A percentile compares a stretch with the other conserved stretches of the same genome.
Evolutionary conservation across 2,113 vertebrate genomes (phyloP).

Genomic region (Diadophis punctatus): DNA sequence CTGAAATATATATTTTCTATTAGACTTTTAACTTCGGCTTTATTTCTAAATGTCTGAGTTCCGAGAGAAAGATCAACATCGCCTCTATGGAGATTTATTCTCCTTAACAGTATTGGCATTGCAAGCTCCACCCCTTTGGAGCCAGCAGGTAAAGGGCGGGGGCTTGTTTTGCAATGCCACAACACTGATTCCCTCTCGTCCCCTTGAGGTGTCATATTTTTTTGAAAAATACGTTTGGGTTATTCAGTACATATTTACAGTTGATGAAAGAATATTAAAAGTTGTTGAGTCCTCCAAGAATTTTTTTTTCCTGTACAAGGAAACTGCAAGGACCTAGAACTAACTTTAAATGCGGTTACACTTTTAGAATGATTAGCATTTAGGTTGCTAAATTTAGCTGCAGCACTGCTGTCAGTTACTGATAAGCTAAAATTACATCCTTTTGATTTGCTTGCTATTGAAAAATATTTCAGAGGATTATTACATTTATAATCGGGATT

Average conservation of each 20-base stretch:
- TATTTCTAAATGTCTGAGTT: too few species aligned
- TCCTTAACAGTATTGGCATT: too few species aligned
- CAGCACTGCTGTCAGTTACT: conserved; percentile 35
- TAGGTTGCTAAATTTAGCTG: conserved; percentile 52
- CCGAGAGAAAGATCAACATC: too few species aligned
- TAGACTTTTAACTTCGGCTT: too few species aligned
- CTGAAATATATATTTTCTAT: too few species aligned
- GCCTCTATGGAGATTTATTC: too few species aligned
- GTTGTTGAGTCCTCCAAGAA: conserved; percentile 17
- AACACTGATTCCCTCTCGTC: not conserved
- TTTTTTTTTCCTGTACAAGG: not conserved
- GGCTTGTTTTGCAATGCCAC: not conserved
- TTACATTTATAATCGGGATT: conserved; percentile 56
- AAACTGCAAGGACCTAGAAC: conserved; percentile 43
- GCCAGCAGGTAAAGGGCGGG: not conserved
- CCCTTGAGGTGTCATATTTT: not conserved
- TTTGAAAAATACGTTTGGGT: not conserved
- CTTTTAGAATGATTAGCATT: conserved; percentile 29
- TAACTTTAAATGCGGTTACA: conserved; percentile 40
- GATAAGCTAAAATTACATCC: conserved; percentile 59
- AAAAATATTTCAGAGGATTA: conserved; percentile 55
- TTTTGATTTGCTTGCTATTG: conserved; percentile 53
- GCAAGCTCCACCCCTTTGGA: too few species aligned
- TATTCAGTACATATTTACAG: not conserved
- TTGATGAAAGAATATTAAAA: conserved; percentile 30